Evolutionary conservation across 2,888 invertebrate species (phyloP), one percentile per base, ranked within the genome.

Genomic region (Epistrophe eligans): DNA sequence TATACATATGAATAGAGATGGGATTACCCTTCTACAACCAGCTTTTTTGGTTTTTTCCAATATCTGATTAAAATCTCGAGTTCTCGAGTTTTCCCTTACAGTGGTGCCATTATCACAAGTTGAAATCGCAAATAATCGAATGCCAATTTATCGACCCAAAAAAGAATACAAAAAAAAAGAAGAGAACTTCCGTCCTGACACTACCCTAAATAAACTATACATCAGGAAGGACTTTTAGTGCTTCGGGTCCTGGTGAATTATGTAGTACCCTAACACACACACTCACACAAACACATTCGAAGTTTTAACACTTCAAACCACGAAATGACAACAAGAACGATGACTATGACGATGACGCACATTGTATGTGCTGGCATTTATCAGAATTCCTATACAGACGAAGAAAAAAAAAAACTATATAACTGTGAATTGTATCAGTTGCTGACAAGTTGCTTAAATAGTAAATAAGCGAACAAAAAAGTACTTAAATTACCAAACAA

Each of bases 101-200:
- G 13, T 15, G 15, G 19, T 15, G 15, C 62, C 40, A 62, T 62
- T 62, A 62, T 62, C 62, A 15, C 24, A 43, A 43, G 62, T 43
- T 62, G 62, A 62, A 62, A 62, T 62, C 62, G 24, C 62, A 62
- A 62, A 62, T 62, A 62, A 62, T 62, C 62, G 62, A 62, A 62
- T 62, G 15, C 11, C 62, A 62, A 62, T 62, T 62, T 62, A 62
- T 62, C 62, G 62, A 62, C 40, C 43, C 62, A 24, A 43, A 15
- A 62, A 19, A 15, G 4, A 43, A 43, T 9, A 24, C 7, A 43
- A 24, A 15, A 43, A 40, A 62, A 57, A 35, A 35, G 6, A 32
- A 1, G 35, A 1, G 5, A 38, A 62, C 62, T 62, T 62, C 62
- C 62, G 40, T 40, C 43, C 62, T 43, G 62, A 62, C 40, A 43